Evolutionary conservation across 2,888 invertebrate species (phyloP).

Genomic region (Hypena proboscidalis): DNA sequence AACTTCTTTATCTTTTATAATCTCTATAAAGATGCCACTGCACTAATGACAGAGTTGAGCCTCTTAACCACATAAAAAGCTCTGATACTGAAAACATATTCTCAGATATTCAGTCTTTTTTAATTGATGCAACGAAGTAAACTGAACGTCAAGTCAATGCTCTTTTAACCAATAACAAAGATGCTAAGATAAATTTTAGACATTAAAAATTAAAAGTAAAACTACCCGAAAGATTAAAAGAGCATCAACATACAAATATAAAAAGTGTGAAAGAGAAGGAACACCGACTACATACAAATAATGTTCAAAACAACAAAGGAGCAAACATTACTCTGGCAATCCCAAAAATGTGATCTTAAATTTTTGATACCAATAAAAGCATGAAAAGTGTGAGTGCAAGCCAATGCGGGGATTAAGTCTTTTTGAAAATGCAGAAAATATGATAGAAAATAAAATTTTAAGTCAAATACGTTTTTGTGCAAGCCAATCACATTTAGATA

Average conservation of each 20-base stretch:
- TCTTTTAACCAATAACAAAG: slow-evolving; percentile 27
- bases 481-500: slow-evolving; percentile 68
- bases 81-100: background rate
- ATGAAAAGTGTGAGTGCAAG: slow-evolving; percentile 78
- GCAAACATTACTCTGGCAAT: slow-evolving; percentile 59
- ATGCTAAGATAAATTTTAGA: background rate
- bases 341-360: slow-evolving; percentile 48
- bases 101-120: background rate
- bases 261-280: slow-evolving; percentile 82
- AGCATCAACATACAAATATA: slow-evolving; percentile 55
- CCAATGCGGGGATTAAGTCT: slow-evolving; percentile 67
- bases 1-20: no score
- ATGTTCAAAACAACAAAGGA: slow-evolving; percentile 58
- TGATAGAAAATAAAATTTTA: slow-evolving; percentile 46
- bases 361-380: slow-evolving; percentile 63
- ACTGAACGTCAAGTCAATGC: slow-evolving; percentile 40
- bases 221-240: slow-evolving; percentile 40
- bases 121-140: slow-evolving; percentile 26
- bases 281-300: slow-evolving; percentile 80
- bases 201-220: no score
- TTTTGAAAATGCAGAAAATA: slow-evolving; percentile 57
- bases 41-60: no score
- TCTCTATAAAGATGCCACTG: no score
- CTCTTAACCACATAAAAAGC: no score
- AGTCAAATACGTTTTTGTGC: slow-evolving; percentile 63